These are phyloP conservation scores for Drosophila mayaguana DNA, from an alignment of 2,888 invertebrate species.

Conservation along the genomic window DNA sequence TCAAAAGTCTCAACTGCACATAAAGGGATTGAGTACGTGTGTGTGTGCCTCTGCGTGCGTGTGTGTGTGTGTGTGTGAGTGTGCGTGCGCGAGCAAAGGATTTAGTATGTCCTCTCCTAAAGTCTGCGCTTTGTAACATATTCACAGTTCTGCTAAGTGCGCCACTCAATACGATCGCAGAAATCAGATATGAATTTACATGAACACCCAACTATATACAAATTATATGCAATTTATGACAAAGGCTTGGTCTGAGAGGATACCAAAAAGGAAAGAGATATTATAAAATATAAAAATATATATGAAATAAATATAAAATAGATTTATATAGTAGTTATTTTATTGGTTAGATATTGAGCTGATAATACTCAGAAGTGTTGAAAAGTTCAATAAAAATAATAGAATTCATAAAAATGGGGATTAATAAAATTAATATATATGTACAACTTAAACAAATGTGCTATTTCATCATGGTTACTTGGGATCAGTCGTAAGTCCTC, in stretches of 20 bases:
- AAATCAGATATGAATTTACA: constrained; percentile 40
- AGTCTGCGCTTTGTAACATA: constrained; percentile 57
- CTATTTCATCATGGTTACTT: background rate
- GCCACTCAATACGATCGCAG: constrained; percentile 60
- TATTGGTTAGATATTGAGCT: background rate
- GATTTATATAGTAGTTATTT: no score
- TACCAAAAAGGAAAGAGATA: no score
- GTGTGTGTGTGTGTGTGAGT: constrained; percentile 6
- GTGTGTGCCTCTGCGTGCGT: constrained; percentile 1
- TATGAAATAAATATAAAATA: no score
- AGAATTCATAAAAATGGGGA: background rate
- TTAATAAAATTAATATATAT: no score
- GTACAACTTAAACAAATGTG: background rate
- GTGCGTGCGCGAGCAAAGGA: constrained; percentile 31
- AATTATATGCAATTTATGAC: constrained; percentile 39
- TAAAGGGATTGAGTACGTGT: constrained; percentile 59
- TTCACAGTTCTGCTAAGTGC: constrained; percentile 8
- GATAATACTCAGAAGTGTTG: no score
- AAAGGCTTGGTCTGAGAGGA: no score
- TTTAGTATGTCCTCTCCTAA: constrained; percentile 53
- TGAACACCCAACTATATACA: constrained; percentile 28
- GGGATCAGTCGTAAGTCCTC: background rate
- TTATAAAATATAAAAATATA: no score
- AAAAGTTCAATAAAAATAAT: no score
- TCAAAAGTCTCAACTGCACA: constrained; percentile 60